Evolutionary conservation across 2,113 vertebrate genomes (phyloP).

Genomic region (Rhinoderma darwinii): DNA sequence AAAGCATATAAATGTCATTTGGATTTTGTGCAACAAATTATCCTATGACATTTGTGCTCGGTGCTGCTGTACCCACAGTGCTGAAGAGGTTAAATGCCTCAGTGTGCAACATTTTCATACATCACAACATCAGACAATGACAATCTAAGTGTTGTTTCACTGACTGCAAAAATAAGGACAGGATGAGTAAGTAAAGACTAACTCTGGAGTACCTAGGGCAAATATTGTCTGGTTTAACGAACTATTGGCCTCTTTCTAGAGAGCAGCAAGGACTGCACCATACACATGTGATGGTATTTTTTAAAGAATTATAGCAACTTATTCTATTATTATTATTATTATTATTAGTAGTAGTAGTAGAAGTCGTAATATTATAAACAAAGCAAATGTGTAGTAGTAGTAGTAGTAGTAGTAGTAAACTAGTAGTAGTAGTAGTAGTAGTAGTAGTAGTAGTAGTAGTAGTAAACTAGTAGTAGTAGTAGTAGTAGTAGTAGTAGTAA

Average conservation of each 20-base stretch:
- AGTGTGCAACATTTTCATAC: constrained; percentile 15
- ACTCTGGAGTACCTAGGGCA: neutral
- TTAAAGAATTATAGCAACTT: constrained; percentile 4
- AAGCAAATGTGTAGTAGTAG: neutral
- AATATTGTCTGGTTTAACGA: neutral
- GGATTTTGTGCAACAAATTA: neutral
- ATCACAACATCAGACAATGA: constrained; percentile 42
- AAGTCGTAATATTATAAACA: neutral
- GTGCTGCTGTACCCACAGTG: constrained; percentile 6
- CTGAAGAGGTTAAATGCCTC: constrained; percentile 10
- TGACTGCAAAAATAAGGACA: constrained; percentile 21
- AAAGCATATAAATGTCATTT: neutral
- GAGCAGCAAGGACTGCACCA: neutral
- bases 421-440: no score
- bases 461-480: no score
- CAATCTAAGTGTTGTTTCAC: constrained; percentile 45
- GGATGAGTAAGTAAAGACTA: neutral
- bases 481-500: no score
- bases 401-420: neutral
- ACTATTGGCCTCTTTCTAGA: neutral
- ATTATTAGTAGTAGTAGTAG: neutral
- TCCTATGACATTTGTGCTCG: neutral
- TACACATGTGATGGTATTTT: neutral
- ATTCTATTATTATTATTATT: neutral
- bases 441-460: neutral